Evolutionary conservation across 1,140 invertebrate genomes (phyloP), one percentile per base, ranked within the genome.

Genomic region (Gonioctena quinquepunctata): DNA sequence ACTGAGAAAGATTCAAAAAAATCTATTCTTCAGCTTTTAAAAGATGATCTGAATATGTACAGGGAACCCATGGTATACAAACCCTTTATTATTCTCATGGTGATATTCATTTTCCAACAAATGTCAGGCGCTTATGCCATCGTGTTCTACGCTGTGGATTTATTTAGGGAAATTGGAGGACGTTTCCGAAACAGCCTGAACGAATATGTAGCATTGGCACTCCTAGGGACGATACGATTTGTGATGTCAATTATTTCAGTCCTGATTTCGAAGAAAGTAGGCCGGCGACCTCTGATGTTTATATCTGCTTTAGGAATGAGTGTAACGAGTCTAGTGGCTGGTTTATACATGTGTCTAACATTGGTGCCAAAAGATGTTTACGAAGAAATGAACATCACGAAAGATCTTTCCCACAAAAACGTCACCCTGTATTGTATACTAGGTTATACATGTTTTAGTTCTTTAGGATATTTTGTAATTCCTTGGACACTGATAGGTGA

Each of bases 111-210:
- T 0, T 81, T 89, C 2, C 89, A 90, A 79, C 89, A 90, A 79
- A 69, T 88, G 0, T 85, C 86, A 2, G 89, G 89, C 8, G 82
- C 83, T 28, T 90, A 92, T 79, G 87, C 88, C 0, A 84, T 92
- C 2, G 89, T 92, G 71, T 92, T 92, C 76, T 92, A 92, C 75
- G 88, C 90, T 0, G 86, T 89, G 2, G 85, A 87, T 2, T 84
- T 88, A 62, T 90, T 88, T 68, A 71, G 82, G 21, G 77, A 84
- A 70, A 79, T 88, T 11, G 84, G 84, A 2, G 84, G 83, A 2
- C 76, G 81, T 11, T 83, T 87, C 13, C 81, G 84, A 2, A 71
- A 73, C 18, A 80, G 77, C 21, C 78, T 85, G 3, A 77, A 85
- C 68, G 84, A 85, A 62, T 86, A 86, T 72, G 78, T 82, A 0